Base-by-base conservation (phyloP, 2,113 vertebrate genomes). In the Pithys albifrons region DNA sequence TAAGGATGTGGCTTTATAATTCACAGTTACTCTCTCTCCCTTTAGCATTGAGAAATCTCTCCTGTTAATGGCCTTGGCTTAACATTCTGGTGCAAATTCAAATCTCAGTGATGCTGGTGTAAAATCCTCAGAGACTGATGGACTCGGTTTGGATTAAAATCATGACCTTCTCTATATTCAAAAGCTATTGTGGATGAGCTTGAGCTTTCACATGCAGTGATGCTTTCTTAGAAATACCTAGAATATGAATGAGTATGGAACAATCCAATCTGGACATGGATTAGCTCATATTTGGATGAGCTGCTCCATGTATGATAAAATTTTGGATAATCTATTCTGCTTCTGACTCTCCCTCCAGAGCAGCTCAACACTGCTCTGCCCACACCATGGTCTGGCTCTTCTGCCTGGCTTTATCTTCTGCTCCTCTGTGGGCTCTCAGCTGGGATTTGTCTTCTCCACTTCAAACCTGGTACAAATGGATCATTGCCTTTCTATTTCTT, bases 1-100 rank as follows among this genome's bases (percentile, higher is more conserved):
- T 72, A 64, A 92, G 85, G 78, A 92, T 91, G 73, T 95, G 91
- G 92, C 85, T 95, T 82, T 71, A 61, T 76, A 95, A 86, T 80
- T 97, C 92, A 92, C 77, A 75, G 67, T 83, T 61, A 12, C 19
- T 52, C 57, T 89, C 58, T 58, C 55, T 69, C 37, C 41, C 58
- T 79, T 66, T 85, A 93, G 67, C 70, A 52, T 27, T 4, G 1
- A 90, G 57, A 88, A 92, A 92, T 93, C 69, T 78, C 48, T 78
- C 59, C 81, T 83, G 41, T 58, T 94, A 94, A 89, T 55, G 41
- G 54, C 31, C 69, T 78, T 52, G 70, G 28, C 41, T 92, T 49
- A 92, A 88, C 12, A 14, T 35, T 64, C 65, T 69, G 52, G 31
- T 52, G 31, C 33, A 87, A 93, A 91, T 33, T 64, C 74, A 79